Conservation (phyloP, 2,797 vertebrate genomes). For the Anas acuta region DNA sequence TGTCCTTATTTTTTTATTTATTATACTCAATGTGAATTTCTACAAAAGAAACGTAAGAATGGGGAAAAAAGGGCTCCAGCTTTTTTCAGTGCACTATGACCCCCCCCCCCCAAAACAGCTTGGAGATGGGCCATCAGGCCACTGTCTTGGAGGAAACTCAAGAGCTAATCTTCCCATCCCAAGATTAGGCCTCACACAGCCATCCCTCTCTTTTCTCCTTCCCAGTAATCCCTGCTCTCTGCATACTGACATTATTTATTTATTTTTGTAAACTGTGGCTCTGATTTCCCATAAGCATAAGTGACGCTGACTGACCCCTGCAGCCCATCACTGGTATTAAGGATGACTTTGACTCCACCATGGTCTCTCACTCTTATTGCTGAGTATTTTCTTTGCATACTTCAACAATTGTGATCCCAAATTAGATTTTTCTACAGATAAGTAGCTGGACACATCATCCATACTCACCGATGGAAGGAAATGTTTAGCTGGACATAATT, state of each 20-base stretch:
- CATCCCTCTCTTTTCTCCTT: not conserved
- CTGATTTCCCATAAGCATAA: not conserved
- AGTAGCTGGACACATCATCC: not conserved
- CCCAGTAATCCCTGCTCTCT: not conserved
- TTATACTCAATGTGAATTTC: not conserved
- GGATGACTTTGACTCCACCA: not conserved
- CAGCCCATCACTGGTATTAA: not conserved
- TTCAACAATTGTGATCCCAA: not conserved
- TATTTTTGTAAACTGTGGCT: not conserved
- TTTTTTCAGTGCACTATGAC: not conserved
- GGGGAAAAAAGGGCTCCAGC: not conserved
- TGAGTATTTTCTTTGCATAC: not conserved
- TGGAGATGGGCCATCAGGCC: not conserved
- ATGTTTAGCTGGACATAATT: not conserved
- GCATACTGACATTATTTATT: not conserved
- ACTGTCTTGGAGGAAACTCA: not conserved
- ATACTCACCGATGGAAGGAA: not conserved
- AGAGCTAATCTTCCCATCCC: not conserved
- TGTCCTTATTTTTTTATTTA: not conserved
- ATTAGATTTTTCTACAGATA: not conserved
- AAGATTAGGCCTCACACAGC: not conserved
- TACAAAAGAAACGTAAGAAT: not conserved
- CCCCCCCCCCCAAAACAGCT: not conserved
- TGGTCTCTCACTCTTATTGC: not conserved
- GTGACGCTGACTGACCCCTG: not conserved